Conservation (phyloP, 1,140 invertebrate genomes). For the Lethrus apterus region DNA sequence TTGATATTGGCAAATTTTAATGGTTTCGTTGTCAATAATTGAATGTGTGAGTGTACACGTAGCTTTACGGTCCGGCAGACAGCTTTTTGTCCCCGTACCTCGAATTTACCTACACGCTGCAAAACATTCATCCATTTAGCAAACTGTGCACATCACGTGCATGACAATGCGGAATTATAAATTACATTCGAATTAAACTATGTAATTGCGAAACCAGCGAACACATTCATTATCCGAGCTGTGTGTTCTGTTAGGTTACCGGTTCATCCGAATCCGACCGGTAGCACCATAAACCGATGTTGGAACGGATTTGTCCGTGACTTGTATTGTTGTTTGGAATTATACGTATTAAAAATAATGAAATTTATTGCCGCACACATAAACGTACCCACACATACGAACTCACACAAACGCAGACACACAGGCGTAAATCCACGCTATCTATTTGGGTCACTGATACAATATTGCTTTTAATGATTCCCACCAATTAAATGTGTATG, state of each 20-base stretch:
- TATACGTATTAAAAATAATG: constrained; percentile 14
- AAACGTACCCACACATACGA: not conserved
- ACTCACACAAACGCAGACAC: constrained; percentile 1
- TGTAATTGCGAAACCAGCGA: constrained; percentile 40
- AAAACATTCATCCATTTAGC: constrained; percentile 40
- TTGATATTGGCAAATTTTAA: no score
- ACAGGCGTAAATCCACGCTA: not conserved
- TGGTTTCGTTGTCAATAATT: no score
- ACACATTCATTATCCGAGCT: constrained; percentile 16
- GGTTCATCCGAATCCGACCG: constrained; percentile 1
- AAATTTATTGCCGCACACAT: constrained; percentile 12
- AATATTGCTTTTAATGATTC: no score
- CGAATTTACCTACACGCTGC: constrained; percentile 34
- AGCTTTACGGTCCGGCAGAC: constrained; percentile 28
- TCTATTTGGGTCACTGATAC: constrained; percentile 7
- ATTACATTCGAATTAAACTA: constrained; percentile 45
- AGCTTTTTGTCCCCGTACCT: constrained; percentile 27
- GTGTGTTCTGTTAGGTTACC: no score
- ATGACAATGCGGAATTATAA: constrained; percentile 39
- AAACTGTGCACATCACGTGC: constrained; percentile 41
- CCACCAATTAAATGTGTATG: no score
- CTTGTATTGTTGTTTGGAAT: constrained; percentile 18
- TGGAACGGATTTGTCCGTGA: constrained; percentile 18
- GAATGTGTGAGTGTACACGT: no score
- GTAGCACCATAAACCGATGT: constrained; percentile 5